Percentiles rank a stretch among this genome's conserved stretches.
Conservation (phyloP, 2,888 invertebrate genomes). For the Falcaria lacertinaria region DNA sequence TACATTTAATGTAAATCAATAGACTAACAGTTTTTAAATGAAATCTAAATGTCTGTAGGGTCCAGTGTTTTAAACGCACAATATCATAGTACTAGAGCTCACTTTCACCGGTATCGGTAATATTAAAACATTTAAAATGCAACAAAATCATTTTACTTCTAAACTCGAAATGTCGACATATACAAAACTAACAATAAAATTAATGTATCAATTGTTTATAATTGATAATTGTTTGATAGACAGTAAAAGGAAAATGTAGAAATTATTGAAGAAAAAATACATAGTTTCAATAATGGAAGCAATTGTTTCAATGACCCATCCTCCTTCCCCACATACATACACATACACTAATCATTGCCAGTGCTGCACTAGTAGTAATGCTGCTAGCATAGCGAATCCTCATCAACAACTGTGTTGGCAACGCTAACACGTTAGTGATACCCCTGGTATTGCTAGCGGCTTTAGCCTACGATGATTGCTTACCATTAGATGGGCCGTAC, state of each 20-base stretch:
- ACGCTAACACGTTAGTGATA: too few relatives aligned
- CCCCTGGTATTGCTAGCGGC: too few relatives aligned
- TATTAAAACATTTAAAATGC: conserved; percentile 55
- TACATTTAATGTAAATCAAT: conserved; percentile 72
- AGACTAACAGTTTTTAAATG: conserved; percentile 72
- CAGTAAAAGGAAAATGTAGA: conserved; percentile 74
- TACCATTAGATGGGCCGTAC: too few relatives aligned
- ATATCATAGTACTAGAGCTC: conserved; percentile 75
- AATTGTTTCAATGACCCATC: conserved; percentile 41
- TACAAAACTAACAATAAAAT: conserved; percentile 71
- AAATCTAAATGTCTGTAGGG: conserved; percentile 79
- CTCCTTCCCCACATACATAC: conserved; percentile 16
- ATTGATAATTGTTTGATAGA: conserved; percentile 78
- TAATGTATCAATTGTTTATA: conserved; percentile 75
- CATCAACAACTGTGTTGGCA: too few relatives aligned
- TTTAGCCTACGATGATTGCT: too few relatives aligned
- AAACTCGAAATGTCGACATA: conserved; percentile 70
- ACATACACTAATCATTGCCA: conserved; percentile 7
- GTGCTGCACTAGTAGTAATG: too few relatives aligned
- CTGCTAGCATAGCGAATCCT: too few relatives aligned
- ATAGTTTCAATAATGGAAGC: conserved; percentile 72
- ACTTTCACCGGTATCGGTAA: conserved; percentile 57
- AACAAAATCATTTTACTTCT: conserved; percentile 67
- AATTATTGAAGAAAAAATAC: conserved; percentile 73
- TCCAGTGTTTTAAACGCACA: conserved; percentile 79